Evolutionary conservation across 2,888 invertebrate genomes (phyloP), one percentile per base, ranked within the genome.

Genomic region (Drosophila monieri): DNA sequence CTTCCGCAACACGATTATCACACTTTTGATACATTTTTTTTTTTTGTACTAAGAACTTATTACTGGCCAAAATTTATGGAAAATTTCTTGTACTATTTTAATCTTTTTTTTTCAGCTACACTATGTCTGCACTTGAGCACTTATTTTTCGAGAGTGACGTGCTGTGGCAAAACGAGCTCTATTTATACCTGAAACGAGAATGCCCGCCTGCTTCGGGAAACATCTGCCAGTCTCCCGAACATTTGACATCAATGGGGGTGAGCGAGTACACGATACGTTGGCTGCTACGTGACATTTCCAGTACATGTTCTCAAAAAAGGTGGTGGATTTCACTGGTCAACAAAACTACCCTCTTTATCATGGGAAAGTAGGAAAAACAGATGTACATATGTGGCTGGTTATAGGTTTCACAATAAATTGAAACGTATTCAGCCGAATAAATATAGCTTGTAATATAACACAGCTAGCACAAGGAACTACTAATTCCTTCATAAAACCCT

Each of bases 61-160:
- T 49, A 39, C 51, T 76, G 51, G 61, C 39, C 44, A 43, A 47
- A 44, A 52, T 46, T 60, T 70, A 64, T 56, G 18, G 10, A 46
- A 15, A 27, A 6, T 65, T 65, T 15, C 32, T 62, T 49, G n/a
- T 46, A 62, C 37, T 54, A 35, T 27, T 49, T 54, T 61, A 15
- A 30, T 59, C 60, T 15, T 46, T 58, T 15, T 46, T 21, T 64
- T 37, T 67, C 55, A 70, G 53, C 23, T 35, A 23, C 72, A 69
- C 69, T 71, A 6, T n/a, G 55, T 76, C 66, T 67, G 46, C 76
- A 87, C 85, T 87, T 68, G 12, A 54, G 23, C 85, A 81, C 81
- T 76, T 61, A 46, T 64, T n/a, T 56, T 62, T 69, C 51, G 25
- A 64, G 72, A 87, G 58, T 81, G 85, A 41, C 10, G 15, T 46